Evolutionary conservation across 2,888 invertebrate species (phyloP), one percentile per base, ranked within the genome.

Genomic region (Cactoblastis cactorum): DNA sequence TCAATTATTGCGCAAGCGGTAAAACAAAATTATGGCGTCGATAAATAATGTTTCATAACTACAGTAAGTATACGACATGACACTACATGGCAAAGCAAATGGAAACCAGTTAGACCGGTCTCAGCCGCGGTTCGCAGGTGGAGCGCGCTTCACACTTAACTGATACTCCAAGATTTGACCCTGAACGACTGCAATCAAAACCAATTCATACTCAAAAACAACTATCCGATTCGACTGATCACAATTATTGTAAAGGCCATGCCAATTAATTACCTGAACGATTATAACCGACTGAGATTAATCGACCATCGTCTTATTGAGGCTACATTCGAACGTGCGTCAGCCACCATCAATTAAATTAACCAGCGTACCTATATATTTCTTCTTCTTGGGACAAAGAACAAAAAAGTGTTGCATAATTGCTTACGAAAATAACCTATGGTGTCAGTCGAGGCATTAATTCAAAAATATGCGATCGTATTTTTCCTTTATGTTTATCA

Each of bases 11-110:
- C 79, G 74, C 74, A 84, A 83, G 74, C 65, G 63, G 66, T 78
- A 72, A 75, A 77, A 79, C 74, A 76, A 78, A 80, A 78, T 76
- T 67, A 74, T 71, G 68, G 59, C 66, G 62, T 53, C 62, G 67
- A 74, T 79, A 80, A 80, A 79, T 78, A 69, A 76, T 65, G 74
- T 83, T 81, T 83, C 78, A 80, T 80, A 83, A 83, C 71, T 69
- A 69, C 65, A 65, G 61, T 63, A 65, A 65, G 61, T 63, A 65
- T 59, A 62, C 43, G 22, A 22, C 53, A 39, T 54, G 61, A 63
- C 59, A 61, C 61, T 71, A 74, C 69, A 65, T 68, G 62, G 62
- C 55, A 37, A 62, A 56, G 62, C 55, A 37, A 62, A 56, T 53
- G 55, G 59, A 77, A 83, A 81, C 69, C 53, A 80, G 75, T 59